These are phyloP conservation scores for Lithobates sylvaticus DNA, from an alignment of 2,797 vertebrate genomes.

Conservation along the genomic window DNA sequence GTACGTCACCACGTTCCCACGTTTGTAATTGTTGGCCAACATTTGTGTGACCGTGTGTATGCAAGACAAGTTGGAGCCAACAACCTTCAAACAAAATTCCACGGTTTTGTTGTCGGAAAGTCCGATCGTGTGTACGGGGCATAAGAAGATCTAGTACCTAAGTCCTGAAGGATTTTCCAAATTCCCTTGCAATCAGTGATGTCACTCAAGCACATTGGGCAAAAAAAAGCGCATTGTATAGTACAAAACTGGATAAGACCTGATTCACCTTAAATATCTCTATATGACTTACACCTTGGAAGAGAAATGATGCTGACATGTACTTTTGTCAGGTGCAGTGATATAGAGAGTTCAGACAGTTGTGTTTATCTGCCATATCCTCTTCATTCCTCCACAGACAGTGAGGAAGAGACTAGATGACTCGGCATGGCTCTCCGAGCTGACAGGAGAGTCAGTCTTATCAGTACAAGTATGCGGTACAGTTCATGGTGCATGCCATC, in stretches of 20 bases:
- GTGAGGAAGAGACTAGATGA: neutral
- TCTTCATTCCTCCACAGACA: neutral
- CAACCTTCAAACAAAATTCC: no score
- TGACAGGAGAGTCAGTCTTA: neutral
- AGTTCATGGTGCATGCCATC: neutral
- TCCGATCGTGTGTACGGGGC: no score
- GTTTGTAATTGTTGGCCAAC: no score
- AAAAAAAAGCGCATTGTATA: no score
- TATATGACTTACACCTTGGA: neutral
- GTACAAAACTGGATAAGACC: neutral
- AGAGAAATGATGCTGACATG: neutral
- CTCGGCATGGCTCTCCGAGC: neutral
- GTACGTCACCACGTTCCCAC: no score
- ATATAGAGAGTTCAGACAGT: constrained; percentile 1
- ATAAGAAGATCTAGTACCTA: no score
- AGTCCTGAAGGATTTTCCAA: no score
- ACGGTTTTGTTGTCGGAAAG: no score
- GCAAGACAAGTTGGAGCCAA: no score
- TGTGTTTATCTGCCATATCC: neutral
- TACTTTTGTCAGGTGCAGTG: neutral
- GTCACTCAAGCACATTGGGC: no score
- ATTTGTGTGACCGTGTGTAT: no score
- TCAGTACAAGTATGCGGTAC: constrained; percentile 1
- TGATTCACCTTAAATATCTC: neutral
- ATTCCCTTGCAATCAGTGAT: no score